Conservation (phyloP, 2,888 invertebrate genomes). For the Protodeltote pygarga region DNA sequence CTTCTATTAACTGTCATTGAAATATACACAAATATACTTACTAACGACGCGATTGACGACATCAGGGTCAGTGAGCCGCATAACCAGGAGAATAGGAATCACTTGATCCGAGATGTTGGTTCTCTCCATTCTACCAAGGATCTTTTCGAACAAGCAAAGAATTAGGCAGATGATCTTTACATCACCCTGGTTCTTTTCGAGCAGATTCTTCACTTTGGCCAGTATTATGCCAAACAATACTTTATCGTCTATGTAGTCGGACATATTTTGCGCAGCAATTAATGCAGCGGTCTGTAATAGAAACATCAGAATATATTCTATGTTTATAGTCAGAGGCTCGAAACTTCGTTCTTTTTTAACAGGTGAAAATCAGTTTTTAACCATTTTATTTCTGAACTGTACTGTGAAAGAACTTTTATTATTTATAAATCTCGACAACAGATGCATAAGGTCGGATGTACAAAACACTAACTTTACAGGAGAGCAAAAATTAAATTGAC, state of each 20-base stretch:
- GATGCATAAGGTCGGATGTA: too few species aligned
- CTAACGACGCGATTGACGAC: conserved; percentile 96
- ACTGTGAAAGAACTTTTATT: too few species aligned
- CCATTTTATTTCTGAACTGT: too few species aligned
- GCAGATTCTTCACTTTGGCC: conserved; percentile 93
- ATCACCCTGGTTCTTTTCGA: conserved; percentile 93
- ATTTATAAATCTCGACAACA: too few species aligned
- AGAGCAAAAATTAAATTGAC: too few species aligned
- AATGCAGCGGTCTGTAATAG: conserved; percentile 93
- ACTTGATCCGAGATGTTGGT: conserved; percentile 96
- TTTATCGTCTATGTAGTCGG: conserved; percentile 93
- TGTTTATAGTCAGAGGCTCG: too few species aligned
- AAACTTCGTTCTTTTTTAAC: too few species aligned
- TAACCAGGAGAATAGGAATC: conserved; percentile 94
- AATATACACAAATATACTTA: conserved; percentile 88
- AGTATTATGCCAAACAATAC: conserved; percentile 93
- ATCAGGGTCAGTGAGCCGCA: conserved; percentile 95
- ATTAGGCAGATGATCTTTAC: conserved; percentile 93
- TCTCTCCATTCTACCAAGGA: conserved; percentile 94
- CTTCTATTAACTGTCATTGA: not conserved
- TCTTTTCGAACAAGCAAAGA: conserved; percentile 92
- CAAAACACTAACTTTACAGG: too few species aligned
- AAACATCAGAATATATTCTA: not conserved
- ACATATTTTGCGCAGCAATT: conserved; percentile 94
- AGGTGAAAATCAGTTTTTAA: too few species aligned